Evolutionary conservation across 2,113 vertebrate genomes (phyloP).

Genomic region (Saiga tatarica): DNA sequence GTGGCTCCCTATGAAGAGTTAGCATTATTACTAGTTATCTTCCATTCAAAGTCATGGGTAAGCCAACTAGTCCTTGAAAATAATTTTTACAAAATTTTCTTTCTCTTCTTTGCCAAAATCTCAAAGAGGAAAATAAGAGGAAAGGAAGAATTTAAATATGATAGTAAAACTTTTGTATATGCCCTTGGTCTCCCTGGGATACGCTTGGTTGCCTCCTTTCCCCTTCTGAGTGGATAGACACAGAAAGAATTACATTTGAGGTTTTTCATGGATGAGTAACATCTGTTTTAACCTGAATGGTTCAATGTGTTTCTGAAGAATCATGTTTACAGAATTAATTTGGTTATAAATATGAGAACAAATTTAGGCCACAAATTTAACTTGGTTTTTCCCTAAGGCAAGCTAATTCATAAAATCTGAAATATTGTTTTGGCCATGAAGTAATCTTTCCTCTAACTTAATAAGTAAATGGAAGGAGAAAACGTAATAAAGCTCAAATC

Average conservation of each 20-base stretch:
- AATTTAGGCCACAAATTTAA: constrained; percentile 44
- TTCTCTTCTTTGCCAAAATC: neutral
- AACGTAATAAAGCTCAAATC: constrained; percentile 60
- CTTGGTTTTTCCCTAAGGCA: constrained; percentile 38
- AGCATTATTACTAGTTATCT: neutral
- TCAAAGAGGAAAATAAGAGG: neutral
- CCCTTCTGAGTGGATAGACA: neutral
- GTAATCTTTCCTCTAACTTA: constrained; percentile 60
- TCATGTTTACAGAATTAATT: constrained; percentile 51
- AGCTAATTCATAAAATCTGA: constrained; percentile 58
- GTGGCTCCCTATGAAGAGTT: neutral
- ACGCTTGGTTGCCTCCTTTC: neutral
- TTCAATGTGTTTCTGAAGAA: constrained; percentile 37
- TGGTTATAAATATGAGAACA: constrained; percentile 62
- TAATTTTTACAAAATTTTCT: neutral
- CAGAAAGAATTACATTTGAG: neutral
- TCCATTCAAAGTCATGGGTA: neutral
- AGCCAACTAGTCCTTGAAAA: neutral
- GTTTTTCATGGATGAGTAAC: constrained; percentile 40
- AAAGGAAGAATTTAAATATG: neutral
- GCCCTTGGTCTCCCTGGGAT: neutral
- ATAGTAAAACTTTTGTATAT: neutral
- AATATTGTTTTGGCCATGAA: constrained; percentile 59
- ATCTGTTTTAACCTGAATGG: constrained; percentile 57
- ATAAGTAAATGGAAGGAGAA: constrained; percentile 64